Evolutionary conservation across 2,888 invertebrate genomes (phyloP).

Genomic region (Epinotia demarniana): DNA sequence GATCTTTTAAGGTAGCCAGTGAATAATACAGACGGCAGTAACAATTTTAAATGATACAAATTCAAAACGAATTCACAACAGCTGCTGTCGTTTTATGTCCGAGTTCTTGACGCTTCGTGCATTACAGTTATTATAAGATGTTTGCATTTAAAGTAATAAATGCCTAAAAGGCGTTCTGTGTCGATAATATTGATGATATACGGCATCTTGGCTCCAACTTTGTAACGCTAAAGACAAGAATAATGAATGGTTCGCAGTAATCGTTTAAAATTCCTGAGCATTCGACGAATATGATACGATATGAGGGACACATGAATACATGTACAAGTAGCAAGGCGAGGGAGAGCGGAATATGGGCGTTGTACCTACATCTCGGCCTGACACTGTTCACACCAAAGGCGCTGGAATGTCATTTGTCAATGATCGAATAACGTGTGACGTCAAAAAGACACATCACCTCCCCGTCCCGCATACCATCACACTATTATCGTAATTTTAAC

Average conservation of each 20-base stretch:
- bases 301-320: conserved; percentile 43
- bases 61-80: conserved; percentile 28
- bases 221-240: conserved; percentile 34
- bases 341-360: conserved; percentile 70
- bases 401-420: conserved; percentile 83
- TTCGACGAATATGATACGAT: conserved; percentile 42
- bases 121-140: conserved; percentile 40
- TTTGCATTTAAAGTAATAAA: conserved; percentile 41
- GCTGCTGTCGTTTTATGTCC: conserved; percentile 33
- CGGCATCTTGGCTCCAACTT: conserved; percentile 17
- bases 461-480: conserved; percentile 63
- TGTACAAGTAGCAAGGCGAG: conserved; percentile 58
- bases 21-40: background rate
- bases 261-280: conserved; percentile 41
- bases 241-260: conserved; percentile 35
- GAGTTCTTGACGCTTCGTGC: conserved; percentile 34
- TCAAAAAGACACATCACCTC: conserved; percentile 71
- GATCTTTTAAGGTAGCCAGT: background rate
- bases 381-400: conserved; percentile 70
- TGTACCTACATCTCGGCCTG: conserved; percentile 78
- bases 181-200: conserved; percentile 37
- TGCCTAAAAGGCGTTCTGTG: conserved; percentile 38
- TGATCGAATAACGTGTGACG: conserved; percentile 80
- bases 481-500: conserved; percentile 59
- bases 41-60: conserved; percentile 20